Evolutionary conservation across 1,140 invertebrate species (phyloP), one percentile per base, ranked within the genome.

Genomic region (Telenomus remus): DNA sequence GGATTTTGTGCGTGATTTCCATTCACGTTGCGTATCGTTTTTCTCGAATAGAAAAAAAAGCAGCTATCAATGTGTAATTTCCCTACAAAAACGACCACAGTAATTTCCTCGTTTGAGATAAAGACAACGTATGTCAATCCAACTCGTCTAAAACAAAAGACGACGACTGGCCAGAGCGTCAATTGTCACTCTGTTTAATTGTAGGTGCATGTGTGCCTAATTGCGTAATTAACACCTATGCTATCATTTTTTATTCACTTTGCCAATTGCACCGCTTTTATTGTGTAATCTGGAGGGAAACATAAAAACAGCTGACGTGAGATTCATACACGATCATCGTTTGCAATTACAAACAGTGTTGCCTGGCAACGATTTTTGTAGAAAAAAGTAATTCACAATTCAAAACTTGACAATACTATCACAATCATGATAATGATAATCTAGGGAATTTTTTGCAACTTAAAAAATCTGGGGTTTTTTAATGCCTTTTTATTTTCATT

Each of bases 51-150:
- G 4, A 8, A 12, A 59, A 59, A 59, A 60, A 60, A 60, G 6
- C 60, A 19, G 10, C 46, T 63, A 48, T 1, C n/a, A 64, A 64
- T 42, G 13, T 64, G 43, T 54, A 64, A 64, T 64, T 47, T 64
- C 50, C 50, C 33, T 46, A 46, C 49, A 34, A 53, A 48, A 42
- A 35, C n/a, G 16, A 65, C 55, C 55, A 65, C 49, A 55, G 51
- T 55, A 65, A 48, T 65, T 65, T 48, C 44, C 50, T 65, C 51
- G 44, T 65, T 55, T 54, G 35, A 48, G 42, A 65, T 65, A 49
- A 65, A 55, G 34, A 65, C 50, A 49, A 34, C 34, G 33, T 55
- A 55, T 39, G 61, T 65, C 44, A 42, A 55, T 55, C 12, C 33
- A 34, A 48, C 34, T 19, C 50, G 13, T 48, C 14, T 27, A 64